A percentile compares a stretch with the other conserved stretches of the same genome.
Evolutionary conservation across 2,797 vertebrate species (phyloP).

Genomic region (Alcedo quadribrachys): DNA sequence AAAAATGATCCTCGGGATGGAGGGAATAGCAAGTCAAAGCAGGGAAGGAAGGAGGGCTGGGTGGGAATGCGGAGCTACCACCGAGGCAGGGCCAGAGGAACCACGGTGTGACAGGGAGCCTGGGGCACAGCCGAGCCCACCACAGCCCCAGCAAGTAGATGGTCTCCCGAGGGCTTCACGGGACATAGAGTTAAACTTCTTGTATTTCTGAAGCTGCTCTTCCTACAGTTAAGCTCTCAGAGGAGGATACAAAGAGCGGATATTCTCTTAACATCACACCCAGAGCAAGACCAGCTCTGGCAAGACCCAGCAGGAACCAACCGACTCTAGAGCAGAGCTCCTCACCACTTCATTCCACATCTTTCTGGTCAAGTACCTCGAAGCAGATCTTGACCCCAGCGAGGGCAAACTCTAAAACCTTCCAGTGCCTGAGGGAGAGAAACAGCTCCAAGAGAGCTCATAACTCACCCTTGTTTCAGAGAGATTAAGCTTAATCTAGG

Average conservation of each 20-base stretch:
- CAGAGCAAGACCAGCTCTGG: background rate
- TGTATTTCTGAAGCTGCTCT: background rate
- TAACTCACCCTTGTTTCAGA: background rate
- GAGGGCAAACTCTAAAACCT: background rate
- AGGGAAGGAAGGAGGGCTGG: constrained; percentile 6
- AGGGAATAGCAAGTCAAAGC: constrained; percentile 33
- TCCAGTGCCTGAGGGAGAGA: background rate
- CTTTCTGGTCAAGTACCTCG: background rate
- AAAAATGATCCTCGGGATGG: constrained; percentile 79
- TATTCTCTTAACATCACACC: background rate
- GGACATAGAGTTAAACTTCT: background rate
- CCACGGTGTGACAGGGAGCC: fast-evolving
- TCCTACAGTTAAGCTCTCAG: background rate
- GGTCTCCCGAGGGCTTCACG: background rate
- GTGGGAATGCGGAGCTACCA: background rate
- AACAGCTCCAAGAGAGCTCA: background rate
- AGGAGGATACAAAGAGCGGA: fast-evolving
- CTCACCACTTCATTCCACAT: background rate
- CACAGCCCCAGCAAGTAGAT: fast-evolving
- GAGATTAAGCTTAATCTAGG: background rate
- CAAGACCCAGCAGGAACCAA: background rate
- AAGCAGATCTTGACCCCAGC: background rate
- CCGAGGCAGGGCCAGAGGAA: background rate
- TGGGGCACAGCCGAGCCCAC: background rate
- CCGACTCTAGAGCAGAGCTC: fast-evolving